Evolutionary conservation across 1,140 invertebrate genomes (phyloP).

Genomic region (Carposina sasakii): DNA sequence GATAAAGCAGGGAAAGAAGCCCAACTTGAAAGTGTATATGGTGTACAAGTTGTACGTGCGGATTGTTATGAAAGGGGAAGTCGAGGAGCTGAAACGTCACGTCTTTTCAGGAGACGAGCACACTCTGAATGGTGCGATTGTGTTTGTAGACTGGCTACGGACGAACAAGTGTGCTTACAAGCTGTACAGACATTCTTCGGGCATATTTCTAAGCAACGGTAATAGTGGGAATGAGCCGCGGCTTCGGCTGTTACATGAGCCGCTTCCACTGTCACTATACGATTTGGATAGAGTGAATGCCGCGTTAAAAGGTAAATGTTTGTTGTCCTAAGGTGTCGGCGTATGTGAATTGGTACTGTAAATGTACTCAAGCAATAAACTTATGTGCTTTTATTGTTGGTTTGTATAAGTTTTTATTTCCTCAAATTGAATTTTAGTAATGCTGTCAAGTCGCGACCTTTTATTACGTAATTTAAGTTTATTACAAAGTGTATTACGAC

Average conservation of each 20-base stretch:
- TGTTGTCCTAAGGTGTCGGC: slow-evolving; percentile 47
- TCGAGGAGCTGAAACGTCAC: slow-evolving; percentile 49
- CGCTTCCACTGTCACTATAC: slow-evolving; percentile 62
- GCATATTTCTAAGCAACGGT: slow-evolving; percentile 64
- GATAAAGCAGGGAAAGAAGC: slow-evolving; percentile 54
- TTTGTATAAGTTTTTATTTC: neutral
- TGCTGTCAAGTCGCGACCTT: too few relatives aligned
- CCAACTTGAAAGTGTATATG: slow-evolving; percentile 54
- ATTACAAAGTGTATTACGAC: too few relatives aligned
- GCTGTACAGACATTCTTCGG: slow-evolving; percentile 64
- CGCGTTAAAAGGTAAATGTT: slow-evolving; percentile 69
- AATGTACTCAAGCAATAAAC: slow-evolving; percentile 42
- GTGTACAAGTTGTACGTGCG: slow-evolving; percentile 60
- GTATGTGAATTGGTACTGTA: slow-evolving; percentile 34
- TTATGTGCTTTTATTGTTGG: slow-evolving; percentile 31
- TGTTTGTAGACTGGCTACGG: slow-evolving; percentile 60
- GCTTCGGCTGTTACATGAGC: slow-evolving; percentile 59
- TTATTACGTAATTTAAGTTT: too few relatives aligned
- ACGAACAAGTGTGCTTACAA: slow-evolving; percentile 63
- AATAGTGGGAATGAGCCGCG: slow-evolving; percentile 48
- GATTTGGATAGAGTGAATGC: slow-evolving; percentile 67
- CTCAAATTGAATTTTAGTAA: neutral
- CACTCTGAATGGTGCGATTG: slow-evolving; percentile 60
- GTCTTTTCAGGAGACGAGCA: slow-evolving; percentile 52
- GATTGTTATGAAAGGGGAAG: slow-evolving; percentile 58